phyloP scores from a whole-genome alignment of 2,797 vertebrate species.

The Argyrosomus regius region DNA sequence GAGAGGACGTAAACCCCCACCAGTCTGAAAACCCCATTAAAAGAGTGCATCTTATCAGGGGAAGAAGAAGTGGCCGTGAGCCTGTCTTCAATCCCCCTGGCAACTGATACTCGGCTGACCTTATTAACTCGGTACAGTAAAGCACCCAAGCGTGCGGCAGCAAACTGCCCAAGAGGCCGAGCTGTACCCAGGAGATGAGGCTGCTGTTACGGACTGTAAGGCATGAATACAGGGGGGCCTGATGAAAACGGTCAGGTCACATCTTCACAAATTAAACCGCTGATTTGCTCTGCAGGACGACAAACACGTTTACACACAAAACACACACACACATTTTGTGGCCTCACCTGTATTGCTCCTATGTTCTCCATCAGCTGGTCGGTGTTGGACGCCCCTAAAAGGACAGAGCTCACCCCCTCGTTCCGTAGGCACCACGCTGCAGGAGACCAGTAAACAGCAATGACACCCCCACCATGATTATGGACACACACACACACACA shows the following conservation, averaged over 20 bases:
- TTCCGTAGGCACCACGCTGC: slow-evolving; percentile 99
- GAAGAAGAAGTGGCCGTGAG: slow-evolving; percentile 57
- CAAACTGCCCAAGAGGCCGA: slow-evolving; percentile 71
- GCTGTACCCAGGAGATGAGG: slow-evolving; percentile 57
- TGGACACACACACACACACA: slow-evolving; percentile 21
- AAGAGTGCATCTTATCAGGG: slow-evolving; percentile 71
- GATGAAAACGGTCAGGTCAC: slow-evolving; percentile 44
- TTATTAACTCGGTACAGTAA: slow-evolving; percentile 80
- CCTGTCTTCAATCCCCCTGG: slow-evolving; percentile 63
- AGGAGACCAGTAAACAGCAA: slow-evolving; percentile 82
- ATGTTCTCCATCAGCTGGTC: slow-evolving; percentile 99
- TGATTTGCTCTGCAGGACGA: slow-evolving; percentile 10
- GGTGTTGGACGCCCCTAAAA: slow-evolving; percentile 95
- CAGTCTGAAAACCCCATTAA: slow-evolving; percentile 73
- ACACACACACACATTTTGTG: not conserved
- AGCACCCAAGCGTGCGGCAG: slow-evolving; percentile 69
- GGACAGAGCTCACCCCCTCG: slow-evolving; percentile 96
- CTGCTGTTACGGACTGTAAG: slow-evolving; percentile 48
- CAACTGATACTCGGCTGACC: slow-evolving; percentile 74
- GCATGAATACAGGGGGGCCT: slow-evolving; percentile 24
- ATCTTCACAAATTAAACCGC: slow-evolving; percentile 29
- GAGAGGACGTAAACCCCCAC: slow-evolving; percentile 54
- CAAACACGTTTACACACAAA: not conserved
- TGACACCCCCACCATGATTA: slow-evolving; percentile 66
- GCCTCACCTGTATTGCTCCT: slow-evolving; percentile 96